phyloP scores from a whole-genome alignment of 2,888 invertebrate species.

The Platerodrilus igneus region DNA sequence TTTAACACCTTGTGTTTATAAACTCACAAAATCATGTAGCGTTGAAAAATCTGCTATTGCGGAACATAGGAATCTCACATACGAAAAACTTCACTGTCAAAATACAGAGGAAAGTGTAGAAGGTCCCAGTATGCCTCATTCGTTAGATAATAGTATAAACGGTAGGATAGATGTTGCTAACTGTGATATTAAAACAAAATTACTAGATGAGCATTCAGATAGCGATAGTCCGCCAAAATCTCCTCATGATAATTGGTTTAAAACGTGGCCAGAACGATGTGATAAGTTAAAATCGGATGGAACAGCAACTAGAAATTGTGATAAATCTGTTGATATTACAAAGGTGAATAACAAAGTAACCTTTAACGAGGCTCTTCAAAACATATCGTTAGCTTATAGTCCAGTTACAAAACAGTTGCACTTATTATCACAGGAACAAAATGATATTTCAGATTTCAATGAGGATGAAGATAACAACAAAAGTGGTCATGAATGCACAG shows the following conservation, averaged over 20 bases:
- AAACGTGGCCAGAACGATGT: constrained; percentile 52
- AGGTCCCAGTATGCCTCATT: constrained; percentile 47
- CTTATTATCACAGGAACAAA: constrained; percentile 45
- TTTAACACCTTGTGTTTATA: constrained; percentile 30
- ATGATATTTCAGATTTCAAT: constrained; percentile 10
- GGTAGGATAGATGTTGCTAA: constrained; percentile 24
- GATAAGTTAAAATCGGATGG: constrained; percentile 41
- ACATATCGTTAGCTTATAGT: constrained; percentile 70
- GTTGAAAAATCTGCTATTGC: constrained; percentile 30
- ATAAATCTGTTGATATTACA: constrained; percentile 27
- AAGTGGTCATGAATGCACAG: constrained; percentile 6
- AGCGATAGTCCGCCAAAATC: constrained; percentile 32
- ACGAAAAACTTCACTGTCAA: constrained; percentile 32
- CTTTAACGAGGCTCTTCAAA: constrained; percentile 66
- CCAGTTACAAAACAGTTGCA: constrained; percentile 70
- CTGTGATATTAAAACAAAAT: constrained; percentile 38
- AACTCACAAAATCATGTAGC: constrained; percentile 29
- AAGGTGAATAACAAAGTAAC: constrained; percentile 52
- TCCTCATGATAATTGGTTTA: constrained; percentile 46
- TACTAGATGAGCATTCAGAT: constrained; percentile 30
- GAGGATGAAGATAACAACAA: constrained; percentile 14
- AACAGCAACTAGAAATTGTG: constrained; percentile 29
- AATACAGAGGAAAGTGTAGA: constrained; percentile 35
- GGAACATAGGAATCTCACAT: constrained; percentile 34
- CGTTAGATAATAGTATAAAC: constrained; percentile 38